A percentile compares a stretch with the other conserved stretches of the same genome.
These are phyloP conservation scores for Mohoua ochrocephala DNA, from an alignment of 2,113 vertebrate genomes.

Conservation along the genomic window DNA sequence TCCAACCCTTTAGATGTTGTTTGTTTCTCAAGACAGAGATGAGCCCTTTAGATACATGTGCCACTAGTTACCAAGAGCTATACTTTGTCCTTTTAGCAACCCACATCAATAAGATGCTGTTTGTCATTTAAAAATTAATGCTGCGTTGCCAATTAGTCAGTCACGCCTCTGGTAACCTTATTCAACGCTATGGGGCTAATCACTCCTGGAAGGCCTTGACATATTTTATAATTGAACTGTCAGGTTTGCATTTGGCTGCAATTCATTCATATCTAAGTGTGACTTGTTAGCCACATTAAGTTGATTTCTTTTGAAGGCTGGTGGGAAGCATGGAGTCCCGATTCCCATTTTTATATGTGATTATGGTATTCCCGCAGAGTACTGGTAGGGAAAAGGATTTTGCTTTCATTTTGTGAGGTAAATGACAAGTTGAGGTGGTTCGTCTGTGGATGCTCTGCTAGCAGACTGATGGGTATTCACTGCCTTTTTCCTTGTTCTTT, in stretches of 20 bases:
- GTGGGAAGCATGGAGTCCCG: conserved; percentile 28
- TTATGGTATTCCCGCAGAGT: conserved; percentile 12
- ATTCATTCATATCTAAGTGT: conserved; percentile 63
- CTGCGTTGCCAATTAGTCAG: conserved; percentile 57
- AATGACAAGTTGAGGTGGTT: neutral
- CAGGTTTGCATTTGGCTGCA: conserved; percentile 60
- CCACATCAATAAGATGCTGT: neutral
- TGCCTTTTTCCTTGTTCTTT: neutral
- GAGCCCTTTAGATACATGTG: neutral
- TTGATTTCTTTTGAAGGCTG: conserved; percentile 61
- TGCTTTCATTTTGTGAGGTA: conserved; percentile 31
- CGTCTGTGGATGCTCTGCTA: neutral
- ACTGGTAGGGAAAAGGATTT: conserved; percentile 39
- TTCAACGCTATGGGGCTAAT: conserved; percentile 59
- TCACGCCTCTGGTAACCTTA: conserved; percentile 59
- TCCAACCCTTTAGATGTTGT: neutral
- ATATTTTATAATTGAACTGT: conserved; percentile 72
- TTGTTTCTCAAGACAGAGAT: neutral
- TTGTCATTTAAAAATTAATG: conserved; percentile 64
- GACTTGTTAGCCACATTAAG: conserved; percentile 70
- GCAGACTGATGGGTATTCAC: neutral
- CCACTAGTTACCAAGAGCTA: neutral
- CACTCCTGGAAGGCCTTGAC: conserved; percentile 56
- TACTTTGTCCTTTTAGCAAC: neutral
- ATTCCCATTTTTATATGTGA: conserved; percentile 17